These are phyloP conservation scores for Lytechinus pictus DNA, from an alignment of 35 echinoderm and acorn worm genomes.

Conservation along the genomic window DNA sequence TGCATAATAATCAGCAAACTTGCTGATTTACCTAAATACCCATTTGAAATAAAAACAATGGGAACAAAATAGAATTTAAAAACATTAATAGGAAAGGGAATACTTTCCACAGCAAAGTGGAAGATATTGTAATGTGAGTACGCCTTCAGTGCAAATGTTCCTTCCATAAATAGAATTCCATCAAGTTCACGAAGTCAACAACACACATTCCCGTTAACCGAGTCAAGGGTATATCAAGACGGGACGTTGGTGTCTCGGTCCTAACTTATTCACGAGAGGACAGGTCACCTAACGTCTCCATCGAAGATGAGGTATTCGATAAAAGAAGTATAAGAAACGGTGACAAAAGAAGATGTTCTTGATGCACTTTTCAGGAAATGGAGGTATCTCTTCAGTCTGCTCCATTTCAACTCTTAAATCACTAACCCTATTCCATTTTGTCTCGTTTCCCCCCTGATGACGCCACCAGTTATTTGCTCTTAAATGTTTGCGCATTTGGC, in stretches of 20 bases:
- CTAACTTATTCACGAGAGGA: neutral
- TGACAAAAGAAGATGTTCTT: conserved; percentile 2
- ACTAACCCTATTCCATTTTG: neutral
- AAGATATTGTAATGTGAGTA: neutral
- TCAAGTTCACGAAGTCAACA: neutral
- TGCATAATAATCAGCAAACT: too few relatives aligned
- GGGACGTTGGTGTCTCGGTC: neutral
- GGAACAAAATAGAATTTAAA: too few relatives aligned
- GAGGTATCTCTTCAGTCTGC: neutral
- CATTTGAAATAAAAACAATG: too few relatives aligned
- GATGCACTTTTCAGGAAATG: neutral
- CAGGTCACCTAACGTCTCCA: neutral
- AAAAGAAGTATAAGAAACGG: neutral
- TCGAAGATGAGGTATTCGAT: neutral
- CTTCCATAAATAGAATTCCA: neutral
- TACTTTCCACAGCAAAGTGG: too few relatives aligned
- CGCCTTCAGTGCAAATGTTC: neutral
- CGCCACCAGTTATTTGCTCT: conserved; percentile 8
- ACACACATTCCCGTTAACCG: neutral
- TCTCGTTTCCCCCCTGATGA: neutral
- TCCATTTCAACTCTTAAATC: neutral
- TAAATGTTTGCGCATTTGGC: neutral
- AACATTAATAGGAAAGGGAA: too few relatives aligned
- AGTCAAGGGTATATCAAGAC: neutral
- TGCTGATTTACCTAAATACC: too few relatives aligned